phyloP scores from a whole-genome alignment of 2,113 vertebrate genomes.

The Acanthochromis polyacanthus region DNA sequence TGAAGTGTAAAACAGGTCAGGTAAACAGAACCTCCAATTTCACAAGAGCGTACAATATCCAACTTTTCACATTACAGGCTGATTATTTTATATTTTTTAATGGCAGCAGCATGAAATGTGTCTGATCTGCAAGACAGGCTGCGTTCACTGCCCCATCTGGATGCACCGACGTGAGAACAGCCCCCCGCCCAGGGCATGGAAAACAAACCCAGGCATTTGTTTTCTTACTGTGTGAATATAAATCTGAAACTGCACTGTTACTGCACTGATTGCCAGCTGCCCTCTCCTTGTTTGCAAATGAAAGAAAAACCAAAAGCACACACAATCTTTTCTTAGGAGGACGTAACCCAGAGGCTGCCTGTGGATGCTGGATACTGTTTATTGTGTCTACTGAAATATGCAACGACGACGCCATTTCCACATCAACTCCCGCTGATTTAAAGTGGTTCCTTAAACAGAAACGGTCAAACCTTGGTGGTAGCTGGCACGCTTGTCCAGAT shows the following conservation, averaged over 20 bases:
- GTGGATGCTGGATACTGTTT: too few species aligned
- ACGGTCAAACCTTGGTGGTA: too few species aligned
- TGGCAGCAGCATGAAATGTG: neutral
- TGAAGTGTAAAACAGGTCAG: too few species aligned
- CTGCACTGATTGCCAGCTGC: too few species aligned
- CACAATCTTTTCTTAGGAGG: too few species aligned
- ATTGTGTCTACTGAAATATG: too few species aligned
- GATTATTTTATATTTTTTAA: neutral
- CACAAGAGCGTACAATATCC: neutral
- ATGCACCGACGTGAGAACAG: constrained; percentile 6
- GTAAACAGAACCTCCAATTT: neutral
- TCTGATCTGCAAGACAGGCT: constrained; percentile 1
- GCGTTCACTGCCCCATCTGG: constrained; percentile 1
- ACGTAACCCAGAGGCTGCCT: too few species aligned
- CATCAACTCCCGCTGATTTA: too few species aligned
- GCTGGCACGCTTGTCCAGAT: too few species aligned
- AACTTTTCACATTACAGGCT: neutral
- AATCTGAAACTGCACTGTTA: neutral
- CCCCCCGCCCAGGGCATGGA: neutral
- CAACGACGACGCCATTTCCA: too few species aligned
- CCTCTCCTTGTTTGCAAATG: neutral
- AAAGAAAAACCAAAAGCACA: too few species aligned
- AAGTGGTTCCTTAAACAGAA: too few species aligned
- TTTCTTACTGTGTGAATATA: neutral
- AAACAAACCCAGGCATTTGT: neutral